phyloP scores from a whole-genome alignment of 2,888 invertebrate species.

The Mycalesis mineus region DNA sequence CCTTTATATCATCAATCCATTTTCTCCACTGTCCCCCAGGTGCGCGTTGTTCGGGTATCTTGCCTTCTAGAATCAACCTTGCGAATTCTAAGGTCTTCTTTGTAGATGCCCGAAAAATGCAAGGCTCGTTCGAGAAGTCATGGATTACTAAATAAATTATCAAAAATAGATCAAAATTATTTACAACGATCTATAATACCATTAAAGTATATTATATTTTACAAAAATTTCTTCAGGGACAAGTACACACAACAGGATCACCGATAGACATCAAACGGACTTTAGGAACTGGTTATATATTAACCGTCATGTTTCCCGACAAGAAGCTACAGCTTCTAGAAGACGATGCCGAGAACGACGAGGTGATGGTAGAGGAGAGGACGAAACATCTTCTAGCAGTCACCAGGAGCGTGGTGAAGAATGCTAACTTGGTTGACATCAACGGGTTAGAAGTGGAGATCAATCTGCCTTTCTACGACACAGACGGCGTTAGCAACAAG shows the following conservation, averaged over 20 bases:
- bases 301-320: slow-evolving; percentile 62
- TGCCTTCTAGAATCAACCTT: too few relatives aligned
- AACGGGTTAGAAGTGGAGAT: slow-evolving; percentile 61
- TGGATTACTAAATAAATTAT: too few relatives aligned
- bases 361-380: slow-evolving; percentile 47
- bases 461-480: slow-evolving; percentile 71
- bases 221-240: slow-evolving; percentile 54
- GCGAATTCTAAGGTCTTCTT: too few relatives aligned
- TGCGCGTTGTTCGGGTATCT: too few relatives aligned
- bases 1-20: too few relatives aligned
- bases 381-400: slow-evolving; percentile 58
- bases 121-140: too few relatives aligned
- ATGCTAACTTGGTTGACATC: slow-evolving; percentile 62
- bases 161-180: too few relatives aligned
- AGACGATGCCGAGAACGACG: slow-evolving; percentile 28
- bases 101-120: too few relatives aligned
- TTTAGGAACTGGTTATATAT: slow-evolving; percentile 76
- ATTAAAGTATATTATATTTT: neutral
- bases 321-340: slow-evolving; percentile 22
- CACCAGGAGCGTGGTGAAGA: slow-evolving; percentile 61
- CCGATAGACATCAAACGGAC: slow-evolving; percentile 76
- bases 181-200: too few relatives aligned
- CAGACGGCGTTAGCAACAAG: slow-evolving; percentile 72
- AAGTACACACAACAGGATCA: slow-evolving; percentile 77
- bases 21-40: too few relatives aligned